Evolutionary conservation across 2,113 vertebrate genomes (phyloP).

Genomic region (Donacobius atricapilla): DNA sequence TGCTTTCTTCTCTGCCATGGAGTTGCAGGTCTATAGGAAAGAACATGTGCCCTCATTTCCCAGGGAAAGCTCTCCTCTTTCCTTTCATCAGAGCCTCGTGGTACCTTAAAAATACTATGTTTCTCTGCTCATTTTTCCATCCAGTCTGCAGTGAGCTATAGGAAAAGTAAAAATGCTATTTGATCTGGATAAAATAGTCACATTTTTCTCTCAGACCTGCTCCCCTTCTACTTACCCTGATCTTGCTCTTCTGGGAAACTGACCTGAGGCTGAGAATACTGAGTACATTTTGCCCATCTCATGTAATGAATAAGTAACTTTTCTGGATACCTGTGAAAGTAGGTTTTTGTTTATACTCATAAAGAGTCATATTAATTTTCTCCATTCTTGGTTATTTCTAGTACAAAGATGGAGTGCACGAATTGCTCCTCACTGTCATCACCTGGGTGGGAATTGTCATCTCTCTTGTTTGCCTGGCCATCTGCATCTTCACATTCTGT

Average conservation of each 20-base stretch:
- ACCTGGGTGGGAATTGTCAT: slow-evolving; percentile 95
- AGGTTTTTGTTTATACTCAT: slow-evolving; percentile 37
- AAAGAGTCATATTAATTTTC: slow-evolving; percentile 51
- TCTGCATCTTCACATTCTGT: slow-evolving; percentile 99
- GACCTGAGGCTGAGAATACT: background rate
- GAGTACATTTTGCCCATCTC: slow-evolving; percentile 21
- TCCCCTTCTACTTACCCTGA: background rate
- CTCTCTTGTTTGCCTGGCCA: slow-evolving; percentile 92
- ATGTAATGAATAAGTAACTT: slow-evolving; percentile 19
- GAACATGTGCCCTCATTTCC: background rate
- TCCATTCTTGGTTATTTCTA: slow-evolving; percentile 69
- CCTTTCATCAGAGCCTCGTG: background rate
- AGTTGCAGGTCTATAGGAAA: background rate
- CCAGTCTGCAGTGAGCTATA: background rate
- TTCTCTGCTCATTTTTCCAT: background rate
- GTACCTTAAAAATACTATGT: background rate
- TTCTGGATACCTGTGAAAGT: slow-evolving; percentile 32
- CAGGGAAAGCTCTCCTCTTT: background rate
- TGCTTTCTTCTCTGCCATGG: background rate
- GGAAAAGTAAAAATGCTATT: background rate
- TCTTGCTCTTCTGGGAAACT: slow-evolving; percentile 5
- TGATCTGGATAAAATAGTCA: background rate
- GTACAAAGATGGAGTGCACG: slow-evolving; percentile 83
- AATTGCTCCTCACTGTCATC: slow-evolving; percentile 91
- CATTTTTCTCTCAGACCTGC: background rate